Percentiles rank a stretch among this genome's conserved stretches.
Evolutionary conservation across 2,113 vertebrate species (phyloP).

Genomic region (Cephalopterus ornatus): DNA sequence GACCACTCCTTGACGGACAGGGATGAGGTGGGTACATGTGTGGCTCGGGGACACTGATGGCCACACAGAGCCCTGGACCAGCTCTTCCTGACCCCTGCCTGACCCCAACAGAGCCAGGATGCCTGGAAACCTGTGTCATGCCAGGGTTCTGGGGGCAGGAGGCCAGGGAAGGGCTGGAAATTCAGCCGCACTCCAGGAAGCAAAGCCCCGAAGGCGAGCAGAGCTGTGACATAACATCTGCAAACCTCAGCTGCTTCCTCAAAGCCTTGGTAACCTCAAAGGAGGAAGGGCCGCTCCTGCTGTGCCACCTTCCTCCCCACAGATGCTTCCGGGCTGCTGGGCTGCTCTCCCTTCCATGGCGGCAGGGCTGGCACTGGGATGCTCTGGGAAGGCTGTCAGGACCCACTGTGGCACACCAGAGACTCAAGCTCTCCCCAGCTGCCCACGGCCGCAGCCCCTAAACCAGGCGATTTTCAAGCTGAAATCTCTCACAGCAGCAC

Average conservation of each 20-base stretch:
- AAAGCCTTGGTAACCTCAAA: neutral
- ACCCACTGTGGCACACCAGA: neutral
- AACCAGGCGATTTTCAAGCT: too few relatives aligned
- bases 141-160: rapidly evolving
- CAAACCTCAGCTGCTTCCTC: neutral
- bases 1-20: rapidly evolving
- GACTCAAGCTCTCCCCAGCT: neutral
- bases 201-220: neutral
- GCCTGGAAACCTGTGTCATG: rapidly evolving
- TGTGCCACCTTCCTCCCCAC: rapidly evolving
- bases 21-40: rapidly evolving
- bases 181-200: neutral
- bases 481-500: neutral
- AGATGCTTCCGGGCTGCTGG: rapidly evolving
- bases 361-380: neutral
- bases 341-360: neutral
- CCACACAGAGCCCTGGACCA: neutral
- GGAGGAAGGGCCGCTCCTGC: neutral
- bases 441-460: neutral
- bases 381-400: neutral
- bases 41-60: rapidly evolving
- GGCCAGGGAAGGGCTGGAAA: neutral
- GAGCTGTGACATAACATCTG: neutral
- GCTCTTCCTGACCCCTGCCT: neutral
- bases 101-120: neutral